Percentiles rank a stretch among this genome's conserved stretches.
Conservation (phyloP, 1,140 invertebrate genomes). For the Asobara japonica region DNA sequence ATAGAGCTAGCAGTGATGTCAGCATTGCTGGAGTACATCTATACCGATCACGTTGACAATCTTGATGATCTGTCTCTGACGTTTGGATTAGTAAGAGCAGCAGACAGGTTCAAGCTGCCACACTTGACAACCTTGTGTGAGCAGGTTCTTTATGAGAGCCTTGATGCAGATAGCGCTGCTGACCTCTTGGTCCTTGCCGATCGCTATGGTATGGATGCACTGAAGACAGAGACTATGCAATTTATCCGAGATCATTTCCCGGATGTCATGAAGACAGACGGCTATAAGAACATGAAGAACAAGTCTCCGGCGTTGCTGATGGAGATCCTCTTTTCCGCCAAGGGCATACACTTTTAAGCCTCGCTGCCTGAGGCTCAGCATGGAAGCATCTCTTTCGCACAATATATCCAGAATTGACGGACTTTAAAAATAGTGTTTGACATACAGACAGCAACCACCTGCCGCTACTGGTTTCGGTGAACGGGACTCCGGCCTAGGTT, state of each 20-base stretch:
- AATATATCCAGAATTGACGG: too few species aligned
- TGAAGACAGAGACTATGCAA: neutral
- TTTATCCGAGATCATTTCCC: neutral
- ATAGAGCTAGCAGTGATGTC: neutral
- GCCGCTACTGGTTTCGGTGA: too few species aligned
- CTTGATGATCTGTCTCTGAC: neutral
- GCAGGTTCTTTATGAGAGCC: neutral
- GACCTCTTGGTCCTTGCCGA: neutral
- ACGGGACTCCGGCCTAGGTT: too few species aligned
- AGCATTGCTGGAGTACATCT: neutral
- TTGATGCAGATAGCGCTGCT: neutral
- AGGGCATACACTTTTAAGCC: neutral
- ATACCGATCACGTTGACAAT: neutral
- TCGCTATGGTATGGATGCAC: neutral
- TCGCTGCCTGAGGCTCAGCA: neutral
- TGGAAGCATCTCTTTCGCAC: too few species aligned
- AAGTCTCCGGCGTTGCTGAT: neutral
- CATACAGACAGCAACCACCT: too few species aligned
- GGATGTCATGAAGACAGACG: neutral
- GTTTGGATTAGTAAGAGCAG: neutral
- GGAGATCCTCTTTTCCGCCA: neutral
- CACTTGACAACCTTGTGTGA: neutral
- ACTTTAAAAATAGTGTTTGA: too few species aligned
- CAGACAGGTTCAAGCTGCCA: neutral
- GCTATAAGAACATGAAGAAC: neutral